Base-by-base conservation (phyloP, 2,797 vertebrate species). In the Xyrichtys novacula region DNA sequence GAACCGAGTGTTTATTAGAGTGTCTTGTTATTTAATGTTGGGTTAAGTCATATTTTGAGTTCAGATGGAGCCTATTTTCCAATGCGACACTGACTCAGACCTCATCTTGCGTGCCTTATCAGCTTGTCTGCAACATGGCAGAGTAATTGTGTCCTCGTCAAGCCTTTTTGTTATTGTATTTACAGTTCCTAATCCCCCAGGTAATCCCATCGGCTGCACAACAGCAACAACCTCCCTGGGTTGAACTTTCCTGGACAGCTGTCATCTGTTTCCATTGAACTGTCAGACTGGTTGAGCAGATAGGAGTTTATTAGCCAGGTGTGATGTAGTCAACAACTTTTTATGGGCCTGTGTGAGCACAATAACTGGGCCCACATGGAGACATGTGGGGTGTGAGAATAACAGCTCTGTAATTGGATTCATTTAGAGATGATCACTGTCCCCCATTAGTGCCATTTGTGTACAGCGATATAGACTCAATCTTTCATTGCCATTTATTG, bases 401-500 rank as follows among this genome's bases (percentile, higher is more conserved):
- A 90, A 85, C 86, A 84, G 69, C 40, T 50, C 52, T 38, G 39
- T 93, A 92, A 94, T 92, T 93, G 87, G 88, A 90, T 92, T 93
- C 84, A 92, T 90, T 92, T 91, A 80, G 78, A 80, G 67, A 81
- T 78, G 74, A 91, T 92, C 87, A 91, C 88, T 80, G 85, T 89
- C 73, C 88, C 42, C 89, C 91, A 92, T 94, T 93, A 93, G 85
- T 67, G 71, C 60, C 84, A 85, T 91, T 93, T 91, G 88, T 88
- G 80, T 82, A 75, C 78, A 68, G 62, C 76, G 72, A 74, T 91
- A 86, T 87, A 58, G 80, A 83, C 85, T 82, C 88, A 56, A 80
- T 90, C 85, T 92, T 90, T 90, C 79, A 88, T 85, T 82, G 78
- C 85, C 76, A 85, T 84, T 77, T 70, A 78, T 74, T 73, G 70